These are phyloP conservation scores for Lepidochitona cinerea DNA, from an alignment of 2,888 invertebrate genomes.

Conservation along the genomic window DNA sequence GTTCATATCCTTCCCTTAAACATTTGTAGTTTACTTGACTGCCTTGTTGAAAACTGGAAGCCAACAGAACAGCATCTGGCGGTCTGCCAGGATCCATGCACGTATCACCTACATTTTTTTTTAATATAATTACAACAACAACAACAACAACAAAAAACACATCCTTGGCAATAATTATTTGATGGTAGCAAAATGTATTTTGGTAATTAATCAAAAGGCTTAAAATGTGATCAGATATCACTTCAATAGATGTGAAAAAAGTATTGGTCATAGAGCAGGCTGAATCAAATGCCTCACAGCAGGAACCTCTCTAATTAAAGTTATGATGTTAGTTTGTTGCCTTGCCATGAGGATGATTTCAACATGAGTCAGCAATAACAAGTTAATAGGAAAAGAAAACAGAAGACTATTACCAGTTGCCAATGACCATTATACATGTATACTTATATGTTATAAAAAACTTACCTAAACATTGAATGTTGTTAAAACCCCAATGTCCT, in stretches of 20 bases:
- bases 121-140: neutral
- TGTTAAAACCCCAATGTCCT: slow-evolving; percentile 98
- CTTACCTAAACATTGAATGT: slow-evolving; percentile 88
- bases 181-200: neutral
- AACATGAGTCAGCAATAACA: too few relatives aligned
- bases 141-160: too few relatives aligned
- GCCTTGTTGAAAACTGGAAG: slow-evolving; percentile 39
- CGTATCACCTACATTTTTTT: slow-evolving; percentile 39
- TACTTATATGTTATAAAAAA: neutral
- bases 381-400: neutral
- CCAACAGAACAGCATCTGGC: slow-evolving; percentile 36
- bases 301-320: too few relatives aligned
- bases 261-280: too few relatives aligned
- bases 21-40: slow-evolving; percentile 45
- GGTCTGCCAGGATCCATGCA: slow-evolving; percentile 56
- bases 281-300: too few relatives aligned
- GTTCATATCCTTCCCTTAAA: slow-evolving; percentile 35
- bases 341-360: too few relatives aligned
- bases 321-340: too few relatives aligned
- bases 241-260: too few relatives aligned
- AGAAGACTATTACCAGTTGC: neutral
- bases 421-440: neutral
- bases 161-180: neutral
- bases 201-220: too few relatives aligned
- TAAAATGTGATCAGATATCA: too few relatives aligned